phyloP scores from a whole-genome alignment of 2,888 invertebrate species.

The Listrodromus nycthemerus region DNA sequence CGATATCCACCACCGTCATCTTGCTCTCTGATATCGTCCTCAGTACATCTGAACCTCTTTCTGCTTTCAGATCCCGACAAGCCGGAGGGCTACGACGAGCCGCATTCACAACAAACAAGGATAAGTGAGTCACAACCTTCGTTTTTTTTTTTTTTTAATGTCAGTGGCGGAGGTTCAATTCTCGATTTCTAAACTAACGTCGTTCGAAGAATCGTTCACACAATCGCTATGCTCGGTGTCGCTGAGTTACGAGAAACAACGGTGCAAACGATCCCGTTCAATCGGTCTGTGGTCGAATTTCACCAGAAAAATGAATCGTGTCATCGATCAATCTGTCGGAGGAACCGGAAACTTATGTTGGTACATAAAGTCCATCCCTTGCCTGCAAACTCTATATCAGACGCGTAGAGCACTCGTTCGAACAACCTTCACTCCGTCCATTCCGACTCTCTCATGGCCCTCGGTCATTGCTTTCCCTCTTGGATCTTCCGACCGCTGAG shows the following conservation, averaged over 20 bases:
- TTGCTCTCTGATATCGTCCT: constrained; percentile 15
- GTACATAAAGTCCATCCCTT: constrained; percentile 70
- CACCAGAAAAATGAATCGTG: constrained; percentile 40
- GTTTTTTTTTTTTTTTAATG: constrained; percentile 5
- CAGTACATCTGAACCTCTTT: constrained; percentile 14
- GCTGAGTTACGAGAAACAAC: neutral
- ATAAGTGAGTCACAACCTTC: constrained; percentile 79
- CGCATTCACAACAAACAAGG: constrained; percentile 83
- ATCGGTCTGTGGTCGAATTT: neutral
- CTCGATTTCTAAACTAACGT: neutral
- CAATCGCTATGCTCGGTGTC: neutral
- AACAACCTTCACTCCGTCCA: constrained; percentile 5
- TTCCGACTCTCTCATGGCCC: neutral
- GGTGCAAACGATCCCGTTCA: neutral
- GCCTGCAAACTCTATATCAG: constrained; percentile 65
- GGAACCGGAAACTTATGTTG: neutral
- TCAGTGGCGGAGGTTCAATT: no score
- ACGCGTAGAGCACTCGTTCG: constrained; percentile 66
- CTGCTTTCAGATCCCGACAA: constrained; percentile 80
- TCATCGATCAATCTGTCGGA: constrained; percentile 51
- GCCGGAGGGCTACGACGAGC: constrained; percentile 81
- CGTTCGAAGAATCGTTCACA: neutral
- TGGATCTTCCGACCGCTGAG: neutral
- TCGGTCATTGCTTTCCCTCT: neutral
- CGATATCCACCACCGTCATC: neutral